A percentile compares a stretch with the other conserved stretches of the same genome.
Evolutionary conservation across 2,797 vertebrate species (phyloP).

Genomic region (Dryobates pubescens): DNA sequence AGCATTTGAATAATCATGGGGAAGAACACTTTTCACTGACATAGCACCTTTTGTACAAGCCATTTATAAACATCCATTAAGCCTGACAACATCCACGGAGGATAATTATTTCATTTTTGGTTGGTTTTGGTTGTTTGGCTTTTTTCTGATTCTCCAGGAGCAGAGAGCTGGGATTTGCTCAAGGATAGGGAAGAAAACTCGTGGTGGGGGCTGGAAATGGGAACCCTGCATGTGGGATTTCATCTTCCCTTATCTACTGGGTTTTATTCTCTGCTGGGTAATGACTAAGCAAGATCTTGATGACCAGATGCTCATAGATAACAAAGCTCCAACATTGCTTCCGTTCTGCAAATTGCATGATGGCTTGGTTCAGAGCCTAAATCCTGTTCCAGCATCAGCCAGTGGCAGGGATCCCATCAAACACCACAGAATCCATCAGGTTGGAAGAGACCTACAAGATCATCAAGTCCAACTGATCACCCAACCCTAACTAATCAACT

Average conservation of each 20-base stretch:
- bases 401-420: not conserved
- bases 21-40: constrained; percentile 53
- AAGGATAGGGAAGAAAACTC: not conserved
- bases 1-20: constrained; percentile 53
- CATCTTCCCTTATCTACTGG: not conserved
- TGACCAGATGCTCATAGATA: constrained; percentile 57
- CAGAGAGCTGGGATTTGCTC: not conserved
- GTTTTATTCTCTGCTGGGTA: constrained; percentile 2
- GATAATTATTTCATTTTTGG: not conserved
- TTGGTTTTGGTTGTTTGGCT: not conserved
- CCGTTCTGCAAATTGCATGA: constrained; percentile 11
- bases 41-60: constrained; percentile 50
- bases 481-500: too few species aligned
- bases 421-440: too few species aligned
- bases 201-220: not conserved
- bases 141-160: not conserved
- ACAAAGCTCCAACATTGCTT: constrained; percentile 49
- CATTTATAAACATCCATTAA: constrained; percentile 62
- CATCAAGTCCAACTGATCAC: too few species aligned
- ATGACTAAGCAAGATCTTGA: constrained; percentile 13
- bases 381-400: not conserved
- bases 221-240: not conserved
- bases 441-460: too few species aligned
- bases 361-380: constrained; percentile 61
- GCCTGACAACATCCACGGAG: constrained; percentile 39